Evolutionary conservation across 2,888 invertebrate species (phyloP), one percentile per base, ranked within the genome.

Genomic region (Sesia bembeciformis): DNA sequence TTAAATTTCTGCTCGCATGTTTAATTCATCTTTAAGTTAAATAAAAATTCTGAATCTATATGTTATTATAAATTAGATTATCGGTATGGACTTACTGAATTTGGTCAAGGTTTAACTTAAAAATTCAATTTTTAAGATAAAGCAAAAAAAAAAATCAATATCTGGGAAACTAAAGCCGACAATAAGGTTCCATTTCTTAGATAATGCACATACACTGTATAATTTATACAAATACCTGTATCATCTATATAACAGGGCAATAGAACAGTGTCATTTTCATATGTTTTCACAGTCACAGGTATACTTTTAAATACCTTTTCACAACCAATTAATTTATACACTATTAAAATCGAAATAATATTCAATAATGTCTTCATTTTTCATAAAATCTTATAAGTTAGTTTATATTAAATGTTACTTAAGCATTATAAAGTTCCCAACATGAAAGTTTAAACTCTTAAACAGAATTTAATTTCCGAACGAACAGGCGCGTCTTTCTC

Each of bases 231-330:
- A 91, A 92, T 90, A 93, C 95, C 89, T 55, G 70, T 60, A 3
- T 82, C 93, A 65, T 95, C 93, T 60, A 94, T 86, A 74, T 94
- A 93, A 74, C 96, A 96, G 0, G 96, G 96, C 58, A 96, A 80
- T 39, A 94, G 72, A 0, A 96, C 94, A 0, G 94, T 94, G 61
- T 94, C 94, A 67, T 95, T 95, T 75, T 95, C 94, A 60, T 91
- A 92, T 3, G 93, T 93, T 78, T 94, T 95, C 51, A 95, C 93
- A 3, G 93, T 93, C 4, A 94, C 94, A 0, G 95, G 94, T 0
- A 93, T 90, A 81, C 94, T 94, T 75, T 90, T 92, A 70, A 94
- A 94, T 51, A 90, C 70, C 54, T 79, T 86, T 50, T 84, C 77
- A 77, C 88, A 68, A 57, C 67, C 63, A 54, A 72, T 70, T 23